Base-by-base conservation (phyloP, 2,888 invertebrate genomes). In the Maniola hyperantus region DNA sequence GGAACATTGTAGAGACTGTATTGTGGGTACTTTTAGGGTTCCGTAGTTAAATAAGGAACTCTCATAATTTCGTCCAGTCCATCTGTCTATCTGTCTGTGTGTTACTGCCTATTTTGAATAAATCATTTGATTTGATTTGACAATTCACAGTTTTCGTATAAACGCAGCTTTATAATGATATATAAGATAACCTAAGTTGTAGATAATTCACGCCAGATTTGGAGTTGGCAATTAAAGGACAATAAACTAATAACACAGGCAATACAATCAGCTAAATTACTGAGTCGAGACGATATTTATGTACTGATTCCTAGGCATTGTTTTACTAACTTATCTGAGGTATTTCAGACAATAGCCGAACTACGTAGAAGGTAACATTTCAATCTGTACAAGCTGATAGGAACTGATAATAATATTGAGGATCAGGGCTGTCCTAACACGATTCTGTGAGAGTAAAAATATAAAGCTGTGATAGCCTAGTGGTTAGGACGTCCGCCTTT, bases 341-440 rank as follows among this genome's bases (percentile, higher is more conserved):
- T 55, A 70, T 71, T 72, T 67, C 66, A 46, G 66, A 65, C 57
- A 69, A 68, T 67, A 58, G 65, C 66, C 58, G 50, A 53, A 61
- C 66, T 53, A 62, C n/a, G 65, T 67, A 65, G 66, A 53, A 46
- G 67, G 62, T 71, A 70, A 72, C 73, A 73, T 65, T 74, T 74
- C 73, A 72, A 73, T 74, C 72, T 68, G 65, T 65, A 62, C 61
- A 15, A 58, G 42, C 39, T 15, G 59, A 67, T 65, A 65, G 48
- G 59, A 44, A 66, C 66, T 68, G 63, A 66, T 66, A 66, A 61
- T 71, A 66, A 59, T 64, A n/a, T 59, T 64, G 67, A 66, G 61
- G 68, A 62, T 53, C 69, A 69, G 73, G 68, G 65, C 33, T 71
- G 66, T 57, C 8, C 54, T 36, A 36, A 34, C 1, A 33, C 0